Base-by-base conservation (phyloP, 1,140 invertebrate genomes). In the Meloidogyne floridensis region DNA sequence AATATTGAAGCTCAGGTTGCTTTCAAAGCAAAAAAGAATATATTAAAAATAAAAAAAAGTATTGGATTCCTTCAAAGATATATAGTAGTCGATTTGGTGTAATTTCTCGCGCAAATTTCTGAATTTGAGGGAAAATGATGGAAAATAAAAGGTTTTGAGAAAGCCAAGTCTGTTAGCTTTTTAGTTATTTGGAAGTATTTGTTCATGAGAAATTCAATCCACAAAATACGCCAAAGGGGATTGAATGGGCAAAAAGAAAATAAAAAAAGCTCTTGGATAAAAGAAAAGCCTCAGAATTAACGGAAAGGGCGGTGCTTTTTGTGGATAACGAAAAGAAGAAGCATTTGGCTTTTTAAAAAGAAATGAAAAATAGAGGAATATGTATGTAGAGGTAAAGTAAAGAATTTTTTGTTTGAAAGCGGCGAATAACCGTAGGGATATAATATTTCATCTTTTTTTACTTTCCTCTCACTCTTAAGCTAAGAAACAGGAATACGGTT, bases 51-150 rank as follows among this genome's bases (percentile, higher is more conserved):
- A 18, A 65, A 65, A 65, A n/a, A 65, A 65, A 59, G 59, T 65
- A 65, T 65, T 65, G n/a, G 59, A 65, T 65, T 65, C 59, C 59
- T 65, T 65, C 59, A 65, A 65, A 65, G n/a, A 65, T 59, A 59
- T 59, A 59, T 59, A 65, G 5, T n/a, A 59, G 13, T n/a, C 53
- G 53, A 54, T 65, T 65, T 65, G n/a, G 7, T n/a, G 5, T 6
- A 65, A 65, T 65, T 65, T 65, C n/a, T 65, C n/a, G 59, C 59
- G 59, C 59, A 15, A 65, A 65, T 65, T 59, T 59, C 32, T 32
- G 32, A 32, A 32, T 59, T 15, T 65, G 15, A 13, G 7, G n/a
- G n/a, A 65, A 65, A 65, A n/a, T 11, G 53, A 54, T 11, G 11
- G 11, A 11, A 11, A 54, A 9, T 54, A 11, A 54, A 54, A 59